Evolutionary conservation across 2,888 invertebrate species (phyloP), one percentile per base, ranked within the genome.

Genomic region (Hemicrepidius hirtus): DNA sequence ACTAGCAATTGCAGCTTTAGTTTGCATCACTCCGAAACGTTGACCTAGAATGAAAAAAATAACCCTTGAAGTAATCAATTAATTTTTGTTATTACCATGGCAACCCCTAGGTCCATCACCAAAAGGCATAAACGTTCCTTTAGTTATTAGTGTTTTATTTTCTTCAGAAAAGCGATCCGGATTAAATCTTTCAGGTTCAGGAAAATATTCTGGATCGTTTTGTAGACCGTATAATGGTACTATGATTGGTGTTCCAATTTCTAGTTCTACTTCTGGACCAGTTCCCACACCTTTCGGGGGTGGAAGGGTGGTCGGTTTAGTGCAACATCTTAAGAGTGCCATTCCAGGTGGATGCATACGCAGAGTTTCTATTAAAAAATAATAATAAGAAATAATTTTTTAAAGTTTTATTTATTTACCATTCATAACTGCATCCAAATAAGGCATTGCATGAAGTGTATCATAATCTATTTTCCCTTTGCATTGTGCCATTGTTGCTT

Each of bases 351-450:
- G 82, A 73, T 82, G 79, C 57, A 82, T 77, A 10, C 84, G 77
- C 46, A 84, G 64, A 4, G 79, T 78, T 75, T 84, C 84, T 79
- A 77, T 6, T 75, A 80, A 24, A 55, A 10, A 41, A 41, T 28
- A 20, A 53, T n/a, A n/a, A n/a, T n/a, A n/a, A n/a, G n/a, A n/a
- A n/a, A n/a, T n/a, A n/a, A n/a, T n/a, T n/a, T n/a, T n/a, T n/a
- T 44, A 9, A 24, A 3, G n/a, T 6, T 18, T 18, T 40, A n/a
- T n/a, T 50, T 21, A 50, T 84, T 73, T 78, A 89, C 88, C 89
- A 55, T 80, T 81, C 0, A 89, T 76, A 3, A 88, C 87, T 74
- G 86, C 86, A 37, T 88, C 88, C 76, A 89, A 77, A 71, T 88
- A 89, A 0, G 80, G 81, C 87, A 89, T 85, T 18, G 87, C 85